Conservation (phyloP, 2,797 vertebrate genomes). For the Hephaestus fuliginosus region DNA sequence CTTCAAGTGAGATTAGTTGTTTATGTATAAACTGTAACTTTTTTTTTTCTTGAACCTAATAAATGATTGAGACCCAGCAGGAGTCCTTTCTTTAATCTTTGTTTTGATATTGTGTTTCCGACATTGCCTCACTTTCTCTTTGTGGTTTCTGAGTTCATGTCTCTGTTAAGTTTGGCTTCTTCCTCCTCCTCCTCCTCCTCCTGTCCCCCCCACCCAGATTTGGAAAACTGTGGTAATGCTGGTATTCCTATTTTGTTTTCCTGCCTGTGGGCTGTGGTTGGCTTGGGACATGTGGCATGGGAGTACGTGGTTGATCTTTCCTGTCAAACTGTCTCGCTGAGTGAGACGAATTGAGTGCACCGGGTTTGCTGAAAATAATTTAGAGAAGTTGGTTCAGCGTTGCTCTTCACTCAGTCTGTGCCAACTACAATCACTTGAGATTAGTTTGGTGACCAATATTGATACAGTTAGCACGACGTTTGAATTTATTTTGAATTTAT, state of each 20-base stretch:
- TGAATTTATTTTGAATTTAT: background rate
- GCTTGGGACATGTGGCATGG: conserved; percentile 58
- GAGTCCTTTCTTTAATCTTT: conserved; percentile 37
- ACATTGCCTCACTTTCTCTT: conserved; percentile 11
- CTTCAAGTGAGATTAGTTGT: conserved; percentile 87
- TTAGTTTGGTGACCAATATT: background rate
- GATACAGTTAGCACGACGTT: background rate
- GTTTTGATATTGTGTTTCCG: conserved; percentile 37
- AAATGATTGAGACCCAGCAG: conserved; percentile 87
- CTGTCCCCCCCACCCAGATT: conserved; percentile 45
- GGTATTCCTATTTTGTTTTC: conserved; percentile 75
- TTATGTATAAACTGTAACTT: conserved; percentile 95
- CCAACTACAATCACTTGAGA: conserved; percentile 34
- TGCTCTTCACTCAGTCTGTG: conserved; percentile 10
- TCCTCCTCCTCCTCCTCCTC: background rate
- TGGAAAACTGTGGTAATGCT: conserved; percentile 81
- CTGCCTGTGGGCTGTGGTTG: conserved; percentile 75
- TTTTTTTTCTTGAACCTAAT: conserved; percentile 91
- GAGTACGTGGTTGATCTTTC: conserved; percentile 63
- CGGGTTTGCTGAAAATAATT: conserved; percentile 58
- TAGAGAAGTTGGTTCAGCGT: conserved; percentile 34
- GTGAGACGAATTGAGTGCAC: conserved; percentile 53
- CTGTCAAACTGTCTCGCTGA: conserved; percentile 62
- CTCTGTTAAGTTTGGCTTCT: conserved; percentile 76
- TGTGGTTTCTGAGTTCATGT: conserved; percentile 76